Base-by-base conservation (phyloP, 2,888 invertebrate species). In the Prenolepis imparis region DNA sequence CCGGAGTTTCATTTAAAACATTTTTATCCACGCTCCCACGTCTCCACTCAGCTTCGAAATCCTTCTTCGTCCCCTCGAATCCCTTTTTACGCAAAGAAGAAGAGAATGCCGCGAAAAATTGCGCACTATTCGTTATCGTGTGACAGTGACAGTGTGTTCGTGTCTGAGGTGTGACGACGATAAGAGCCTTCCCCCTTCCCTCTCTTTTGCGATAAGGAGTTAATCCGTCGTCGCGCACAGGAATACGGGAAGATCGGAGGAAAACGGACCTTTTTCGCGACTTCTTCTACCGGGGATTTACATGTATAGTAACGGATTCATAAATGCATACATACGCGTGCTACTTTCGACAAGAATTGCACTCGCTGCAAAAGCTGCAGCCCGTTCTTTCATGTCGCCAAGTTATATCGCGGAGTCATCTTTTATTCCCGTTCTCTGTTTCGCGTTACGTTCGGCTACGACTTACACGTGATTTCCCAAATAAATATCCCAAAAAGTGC, bases 101-200 rank as follows among this genome's bases (percentile, higher is more conserved):
- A 59, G n/a, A 52, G n/a, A 44, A 68, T 70, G 57, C 32, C 21
- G 55, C 41, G 57, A 41, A 44, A 70, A 59, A 78, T 78, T 12
- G 57, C 32, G 57, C 32, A 5, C 11, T 41, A 15, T 78, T 59
- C 32, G 57, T 78, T 59, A 78, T 41, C 36, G 59, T 32, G 70
- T 59, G 78, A 70, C 70, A 44, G 55, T 78, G 78, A 70, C 44
- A 59, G 59, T 70, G 77, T 21, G 39, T 36, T 39, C 36, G 52
- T 64, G 70, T 59, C 21, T 18, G 44, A 77, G 75, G 63, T 11
- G 61, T 52, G 61, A 48, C 80, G 28, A 28, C 21, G 67, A 73
- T 68, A 48, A 73, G 32, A 28, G 18, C 9, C 3, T n/a, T 57
- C 15, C 36, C 15, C 39, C 41, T 12, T 36, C 12, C 11, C 5